Percentiles rank a stretch among this genome's conserved stretches.
These are phyloP conservation scores for Biston betularia DNA, from an alignment of 2,888 invertebrate species.

Conservation along the genomic window DNA sequence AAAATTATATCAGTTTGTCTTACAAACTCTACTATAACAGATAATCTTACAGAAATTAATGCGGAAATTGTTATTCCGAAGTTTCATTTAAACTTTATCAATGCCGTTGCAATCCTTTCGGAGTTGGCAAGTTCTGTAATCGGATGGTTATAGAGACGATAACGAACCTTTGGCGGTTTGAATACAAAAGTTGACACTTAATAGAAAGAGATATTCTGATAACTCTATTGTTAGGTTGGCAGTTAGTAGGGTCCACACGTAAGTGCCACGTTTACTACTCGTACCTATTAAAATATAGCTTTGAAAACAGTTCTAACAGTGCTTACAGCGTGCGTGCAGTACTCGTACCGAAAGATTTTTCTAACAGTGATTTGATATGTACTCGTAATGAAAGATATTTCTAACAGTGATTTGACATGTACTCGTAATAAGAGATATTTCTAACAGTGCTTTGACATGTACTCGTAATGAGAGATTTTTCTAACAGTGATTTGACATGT, in stretches of 20 bases:
- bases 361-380: too few species aligned
- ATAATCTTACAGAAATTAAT: slow-evolving; percentile 67
- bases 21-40: slow-evolving; percentile 36
- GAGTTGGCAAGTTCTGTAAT: slow-evolving; percentile 48
- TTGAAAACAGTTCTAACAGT: too few species aligned
- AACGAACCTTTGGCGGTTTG: slow-evolving; percentile 22
- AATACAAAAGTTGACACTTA: slow-evolving; percentile 26
- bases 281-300: background rate
- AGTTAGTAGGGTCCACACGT: background rate
- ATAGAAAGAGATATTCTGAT: slow-evolving; percentile 8
- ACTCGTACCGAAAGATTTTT: too few species aligned
- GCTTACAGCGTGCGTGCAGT: too few species aligned
- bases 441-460: too few species aligned
- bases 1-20: background rate
- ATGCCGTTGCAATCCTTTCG: slow-evolving; percentile 49
- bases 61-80: slow-evolving; percentile 63
- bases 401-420: too few species aligned
- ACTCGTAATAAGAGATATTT: too few species aligned
- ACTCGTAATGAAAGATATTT: too few species aligned
- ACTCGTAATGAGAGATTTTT: too few species aligned
- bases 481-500: too few species aligned
- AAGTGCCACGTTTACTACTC: background rate
- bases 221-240: slow-evolving; percentile 12
- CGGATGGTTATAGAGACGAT: slow-evolving; percentile 32
- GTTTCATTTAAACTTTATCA: slow-evolving; percentile 54